Evolutionary conservation across 2,888 invertebrate species (phyloP), one percentile per base, ranked within the genome.

Genomic region (Asteroscopus sphinx): DNA sequence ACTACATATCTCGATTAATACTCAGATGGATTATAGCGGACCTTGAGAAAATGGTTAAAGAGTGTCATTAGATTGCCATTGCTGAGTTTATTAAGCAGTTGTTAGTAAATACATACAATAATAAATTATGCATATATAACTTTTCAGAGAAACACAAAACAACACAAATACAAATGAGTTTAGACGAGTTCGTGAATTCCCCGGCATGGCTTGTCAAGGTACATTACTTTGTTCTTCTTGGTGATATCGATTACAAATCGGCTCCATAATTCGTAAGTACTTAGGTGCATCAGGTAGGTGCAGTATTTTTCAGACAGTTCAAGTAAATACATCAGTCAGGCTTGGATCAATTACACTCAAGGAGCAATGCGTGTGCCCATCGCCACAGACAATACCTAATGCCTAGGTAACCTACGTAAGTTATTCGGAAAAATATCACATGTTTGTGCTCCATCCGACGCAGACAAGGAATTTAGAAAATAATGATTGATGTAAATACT

Each of bases 201-300:
- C 88, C 92, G 53, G 86, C 90, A 85, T 93, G 93, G 93, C 91
- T 94, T 76, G 85, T 92, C 79, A 93, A 94, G 93, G 93, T 94
- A 94, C 16, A 15, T 67, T 42, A 59, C 39, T 58, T 52, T 68
- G 66, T 73, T 65, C 63, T 57, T 62, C 28, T 36, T 52, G 41
- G 35, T 33, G 36, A 57, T 45, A 51, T 35, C 9, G 4, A 12
- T 37, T 48, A 58, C 37, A 48, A 48, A 56, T 56, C 30, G 15
- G n/a, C 35, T 41, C n/a, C 37, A 41, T 63, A 54, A 57, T 60
- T 36, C 33, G 44, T 66, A 37, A 40, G 49, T 62, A 62, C 26
- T 15, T 49, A 33, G 7, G 0, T 12, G 33, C 42, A 47, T 47
- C 39, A 58, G 54, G 25, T 58, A 53, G 37, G 40, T 40, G 21